A percentile compares a stretch with the other conserved stretches of the same genome.
These are phyloP conservation scores for Phodopus roborovskii DNA, from an alignment of 2,113 vertebrate species.

Conservation along the genomic window DNA sequence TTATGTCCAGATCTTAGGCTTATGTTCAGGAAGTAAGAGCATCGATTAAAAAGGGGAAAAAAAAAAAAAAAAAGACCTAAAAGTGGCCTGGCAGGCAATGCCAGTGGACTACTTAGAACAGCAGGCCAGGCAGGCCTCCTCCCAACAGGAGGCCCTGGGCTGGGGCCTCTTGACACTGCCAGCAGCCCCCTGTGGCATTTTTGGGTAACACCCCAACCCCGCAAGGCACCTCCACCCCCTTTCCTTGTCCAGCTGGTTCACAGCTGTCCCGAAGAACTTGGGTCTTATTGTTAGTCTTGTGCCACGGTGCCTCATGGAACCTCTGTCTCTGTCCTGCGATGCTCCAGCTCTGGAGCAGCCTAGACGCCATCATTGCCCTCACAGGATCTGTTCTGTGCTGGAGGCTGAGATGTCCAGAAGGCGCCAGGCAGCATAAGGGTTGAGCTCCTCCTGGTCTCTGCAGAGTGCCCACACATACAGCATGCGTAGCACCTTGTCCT, in stretches of 20 bases:
- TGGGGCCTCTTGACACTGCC: background rate
- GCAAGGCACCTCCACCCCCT: background rate
- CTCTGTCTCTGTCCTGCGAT: background rate
- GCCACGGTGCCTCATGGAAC: background rate
- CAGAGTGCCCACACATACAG: constrained; percentile 98
- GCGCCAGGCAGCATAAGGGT: constrained; percentile 95
- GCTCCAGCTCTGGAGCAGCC: background rate
- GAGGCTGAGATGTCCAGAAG: constrained; percentile 96
- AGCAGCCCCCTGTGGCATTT: background rate
- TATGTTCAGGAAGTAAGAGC: constrained; percentile 54
- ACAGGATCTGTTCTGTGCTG: constrained; percentile 96
- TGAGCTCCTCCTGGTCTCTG: constrained; percentile 96
- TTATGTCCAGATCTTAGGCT: constrained; percentile 65
- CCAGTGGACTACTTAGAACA: background rate
- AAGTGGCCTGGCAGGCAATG: background rate
- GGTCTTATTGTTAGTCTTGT: background rate
- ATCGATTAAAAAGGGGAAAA: background rate
- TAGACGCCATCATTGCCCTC: constrained; percentile 47
- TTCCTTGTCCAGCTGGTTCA: background rate
- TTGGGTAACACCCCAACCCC: background rate
- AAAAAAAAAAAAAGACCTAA: constrained; percentile 35
- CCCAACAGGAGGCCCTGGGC: background rate
- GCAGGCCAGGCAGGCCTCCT: background rate
- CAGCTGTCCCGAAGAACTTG: background rate
- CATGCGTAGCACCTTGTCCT: constrained; percentile 97